Conservation (phyloP, 2,797 vertebrate genomes). For the Myotis myotis region DNA sequence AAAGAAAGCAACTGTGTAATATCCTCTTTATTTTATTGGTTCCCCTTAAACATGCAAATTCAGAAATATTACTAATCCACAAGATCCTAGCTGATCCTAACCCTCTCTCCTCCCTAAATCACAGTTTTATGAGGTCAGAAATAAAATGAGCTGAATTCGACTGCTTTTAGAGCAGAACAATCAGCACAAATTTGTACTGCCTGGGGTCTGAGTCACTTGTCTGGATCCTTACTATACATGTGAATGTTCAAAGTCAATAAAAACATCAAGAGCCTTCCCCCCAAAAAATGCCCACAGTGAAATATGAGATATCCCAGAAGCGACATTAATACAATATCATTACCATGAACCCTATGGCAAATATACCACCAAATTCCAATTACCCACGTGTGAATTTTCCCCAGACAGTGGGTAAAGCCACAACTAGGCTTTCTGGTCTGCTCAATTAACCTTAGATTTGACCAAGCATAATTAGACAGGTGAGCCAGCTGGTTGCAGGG, state of each 20-base stretch:
- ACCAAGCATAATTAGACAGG: constrained; percentile 39
- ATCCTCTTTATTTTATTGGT: not conserved
- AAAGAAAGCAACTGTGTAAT: constrained; percentile 25
- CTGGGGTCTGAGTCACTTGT: not conserved
- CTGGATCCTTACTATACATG: not conserved
- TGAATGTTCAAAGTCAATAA: constrained; percentile 36
- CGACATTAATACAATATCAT: not conserved
- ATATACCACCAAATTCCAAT: not conserved
- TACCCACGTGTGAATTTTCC: constrained; percentile 3
- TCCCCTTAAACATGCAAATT: constrained; percentile 44
- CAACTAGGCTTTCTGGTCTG: not conserved
- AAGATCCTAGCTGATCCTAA: constrained; percentile 42
- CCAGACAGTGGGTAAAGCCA: constrained; percentile 19
- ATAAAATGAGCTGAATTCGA: constrained; percentile 36
- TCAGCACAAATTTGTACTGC: not conserved
- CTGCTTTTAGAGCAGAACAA: not conserved
- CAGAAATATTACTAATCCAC: constrained; percentile 42
- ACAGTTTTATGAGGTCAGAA: constrained; percentile 46
- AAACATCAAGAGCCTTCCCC: constrained; percentile 13
- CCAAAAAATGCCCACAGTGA: constrained; percentile 2
- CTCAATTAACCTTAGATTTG: constrained; percentile 57
- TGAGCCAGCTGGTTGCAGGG: constrained; percentile 35
- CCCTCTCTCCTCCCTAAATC: not conserved
- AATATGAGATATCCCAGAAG: not conserved
- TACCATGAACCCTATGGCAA: not conserved